Evolutionary conservation across 2,113 vertebrate genomes (phyloP).

Genomic region (Phrynocephalus versicolor): DNA sequence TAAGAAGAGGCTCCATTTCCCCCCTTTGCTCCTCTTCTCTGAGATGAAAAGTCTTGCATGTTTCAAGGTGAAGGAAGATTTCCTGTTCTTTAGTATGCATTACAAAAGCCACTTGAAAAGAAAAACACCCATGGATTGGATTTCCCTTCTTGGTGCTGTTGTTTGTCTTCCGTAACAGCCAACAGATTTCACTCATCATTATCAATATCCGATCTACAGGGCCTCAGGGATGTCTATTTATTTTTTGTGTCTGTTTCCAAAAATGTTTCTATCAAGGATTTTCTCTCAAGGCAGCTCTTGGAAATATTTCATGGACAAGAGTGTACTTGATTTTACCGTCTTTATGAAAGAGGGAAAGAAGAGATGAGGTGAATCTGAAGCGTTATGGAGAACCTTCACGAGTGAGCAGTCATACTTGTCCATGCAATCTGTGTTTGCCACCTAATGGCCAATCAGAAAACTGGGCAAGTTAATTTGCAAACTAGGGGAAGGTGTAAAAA

Average conservation of each 20-base stretch:
- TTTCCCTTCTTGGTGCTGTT: not conserved
- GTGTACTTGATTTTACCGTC: not conserved
- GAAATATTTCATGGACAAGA: not conserved
- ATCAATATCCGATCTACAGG: not conserved
- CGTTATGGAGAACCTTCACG: no score
- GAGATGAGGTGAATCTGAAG: no score
- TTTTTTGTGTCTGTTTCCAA: not conserved
- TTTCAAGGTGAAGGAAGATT: conserved; percentile 19
- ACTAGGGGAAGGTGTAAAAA: no score
- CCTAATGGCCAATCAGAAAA: no score
- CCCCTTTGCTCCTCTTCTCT: not conserved
- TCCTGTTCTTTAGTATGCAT: not conserved
- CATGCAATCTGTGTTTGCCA: no score
- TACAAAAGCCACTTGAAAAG: not conserved
- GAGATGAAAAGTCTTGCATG: conserved; percentile 7
- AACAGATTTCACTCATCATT: not conserved
- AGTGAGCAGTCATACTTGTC: no score
- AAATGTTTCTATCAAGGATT: not conserved
- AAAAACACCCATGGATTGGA: not conserved
- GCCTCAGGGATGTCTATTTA: not conserved
- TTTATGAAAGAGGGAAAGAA: not conserved
- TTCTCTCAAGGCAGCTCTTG: not conserved
- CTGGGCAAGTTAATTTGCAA: no score
- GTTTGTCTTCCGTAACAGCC: not conserved
- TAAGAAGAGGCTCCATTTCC: conserved; percentile 1